A percentile compares a stretch with the other conserved stretches of the same genome.
phyloP scores from a whole-genome alignment of 2,797 vertebrate genomes.

The Molossus alvarezi region DNA sequence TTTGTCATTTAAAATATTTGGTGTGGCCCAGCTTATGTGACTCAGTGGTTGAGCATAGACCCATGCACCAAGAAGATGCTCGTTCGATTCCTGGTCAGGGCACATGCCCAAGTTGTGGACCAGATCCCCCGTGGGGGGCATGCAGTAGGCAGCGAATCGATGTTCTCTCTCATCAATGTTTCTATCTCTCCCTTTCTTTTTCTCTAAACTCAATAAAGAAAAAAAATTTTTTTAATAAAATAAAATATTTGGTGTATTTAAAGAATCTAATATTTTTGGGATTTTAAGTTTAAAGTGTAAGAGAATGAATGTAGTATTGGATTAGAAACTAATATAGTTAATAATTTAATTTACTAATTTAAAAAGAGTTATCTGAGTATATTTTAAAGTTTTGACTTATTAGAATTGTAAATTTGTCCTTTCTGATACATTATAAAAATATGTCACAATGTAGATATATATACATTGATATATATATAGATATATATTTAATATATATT shows the following conservation, averaged over 20 bases:
- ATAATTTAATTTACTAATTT: slow-evolving; percentile 8
- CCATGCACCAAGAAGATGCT: too few relatives aligned
- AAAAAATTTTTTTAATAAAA: too few relatives aligned
- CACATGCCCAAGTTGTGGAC: too few relatives aligned
- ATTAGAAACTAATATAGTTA: not conserved
- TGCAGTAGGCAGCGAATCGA: too few relatives aligned
- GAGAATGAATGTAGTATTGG: not conserved
- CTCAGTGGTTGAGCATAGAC: too few relatives aligned
- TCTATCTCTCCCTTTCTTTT: too few relatives aligned
- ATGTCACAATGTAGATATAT: not conserved
- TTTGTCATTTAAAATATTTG: not conserved
- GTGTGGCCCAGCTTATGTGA: not conserved
- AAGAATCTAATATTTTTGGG: not conserved
- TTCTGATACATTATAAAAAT: not conserved
- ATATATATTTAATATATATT: too few relatives aligned
- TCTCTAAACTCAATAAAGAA: too few relatives aligned
- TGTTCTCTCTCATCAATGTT: too few relatives aligned
- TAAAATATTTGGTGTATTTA: not conserved
- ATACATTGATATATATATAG: too few relatives aligned
- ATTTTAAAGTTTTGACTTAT: slow-evolving; percentile 1
- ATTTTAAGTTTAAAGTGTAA: slow-evolving; percentile 35
- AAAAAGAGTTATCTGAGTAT: slow-evolving; percentile 31
- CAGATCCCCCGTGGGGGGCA: too few relatives aligned
- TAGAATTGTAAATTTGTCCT: slow-evolving; percentile 6
- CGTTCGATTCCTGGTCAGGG: too few relatives aligned